Percentiles rank a stretch among this genome's conserved stretches.
Conservation (phyloP, 1,140 invertebrate genomes). For the Drosophila sp. region DNA sequence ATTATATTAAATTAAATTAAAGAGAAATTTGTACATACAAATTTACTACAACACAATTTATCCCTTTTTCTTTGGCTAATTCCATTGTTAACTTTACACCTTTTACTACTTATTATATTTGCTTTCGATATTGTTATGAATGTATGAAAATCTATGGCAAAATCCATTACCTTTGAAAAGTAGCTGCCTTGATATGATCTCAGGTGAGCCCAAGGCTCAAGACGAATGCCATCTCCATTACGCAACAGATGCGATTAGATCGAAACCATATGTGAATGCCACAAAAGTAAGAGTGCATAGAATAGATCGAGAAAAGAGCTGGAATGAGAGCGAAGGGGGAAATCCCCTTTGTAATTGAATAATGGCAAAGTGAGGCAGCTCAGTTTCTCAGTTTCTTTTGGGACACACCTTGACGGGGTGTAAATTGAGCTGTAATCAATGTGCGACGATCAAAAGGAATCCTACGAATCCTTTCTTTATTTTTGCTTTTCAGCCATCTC, state of each 20-base stretch:
- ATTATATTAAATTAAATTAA: too few species aligned
- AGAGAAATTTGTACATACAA: too few species aligned
- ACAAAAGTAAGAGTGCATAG: not conserved
- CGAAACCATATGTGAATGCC: constrained; percentile 65
- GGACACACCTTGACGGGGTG: constrained; percentile 57
- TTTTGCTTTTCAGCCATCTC: constrained; percentile 59
- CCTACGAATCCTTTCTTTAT: constrained; percentile 35
- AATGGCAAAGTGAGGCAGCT: constrained; percentile 51
- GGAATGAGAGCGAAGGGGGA: not conserved
- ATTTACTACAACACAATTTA: too few species aligned
- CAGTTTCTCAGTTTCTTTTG: constrained; percentile 58
- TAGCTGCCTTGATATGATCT: constrained; percentile 30
- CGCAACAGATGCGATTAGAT: constrained; percentile 60
- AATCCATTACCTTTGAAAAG: constrained; percentile 5
- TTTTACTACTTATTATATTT: constrained; percentile 13
- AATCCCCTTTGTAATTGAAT: constrained; percentile 55
- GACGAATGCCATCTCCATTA: constrained; percentile 41
- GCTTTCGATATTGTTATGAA: not conserved
- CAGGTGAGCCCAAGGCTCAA: constrained; percentile 23
- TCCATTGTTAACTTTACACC: constrained; percentile 14
- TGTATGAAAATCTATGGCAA: constrained; percentile 3
- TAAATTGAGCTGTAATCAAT: constrained; percentile 75
- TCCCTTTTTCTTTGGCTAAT: not conserved
- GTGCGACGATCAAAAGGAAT: constrained; percentile 54
- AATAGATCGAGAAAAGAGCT: constrained; percentile 7